phyloP scores from a whole-genome alignment of 2,888 invertebrate species.

The Antitype chi region DNA sequence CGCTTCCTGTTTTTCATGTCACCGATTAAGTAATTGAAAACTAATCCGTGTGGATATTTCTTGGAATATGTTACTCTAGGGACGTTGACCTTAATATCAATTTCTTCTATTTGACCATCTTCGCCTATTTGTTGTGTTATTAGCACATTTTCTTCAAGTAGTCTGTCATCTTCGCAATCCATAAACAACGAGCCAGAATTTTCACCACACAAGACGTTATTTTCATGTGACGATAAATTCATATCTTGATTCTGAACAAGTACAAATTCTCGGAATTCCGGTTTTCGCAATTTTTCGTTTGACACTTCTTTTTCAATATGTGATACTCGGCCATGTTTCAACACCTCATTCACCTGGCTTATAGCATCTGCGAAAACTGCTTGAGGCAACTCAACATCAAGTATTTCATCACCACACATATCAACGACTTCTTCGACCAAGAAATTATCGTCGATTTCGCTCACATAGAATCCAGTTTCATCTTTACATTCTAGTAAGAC shows the following conservation, averaged over 20 bases:
- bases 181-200: conserved; percentile 59
- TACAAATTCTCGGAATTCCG: background rate
- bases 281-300: background rate
- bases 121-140: conserved; percentile 58
- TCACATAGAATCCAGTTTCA: background rate
- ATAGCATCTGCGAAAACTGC: conserved; percentile 5
- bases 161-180: conserved; percentile 52
- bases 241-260: background rate
- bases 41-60: conserved; percentile 23
- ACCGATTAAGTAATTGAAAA: conserved; percentile 20
- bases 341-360: background rate
- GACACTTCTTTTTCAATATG: background rate
- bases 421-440: conserved; percentile 42
- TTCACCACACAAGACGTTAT: background rate
- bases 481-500: background rate
- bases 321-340: background rate
- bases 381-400: conserved; percentile 40
- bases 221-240: background rate
- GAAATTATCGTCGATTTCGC: conserved; percentile 18
- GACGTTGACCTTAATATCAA: conserved; percentile 70
- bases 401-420: conserved; percentile 34
- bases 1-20: conserved; percentile 71
- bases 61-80: conserved; percentile 79
- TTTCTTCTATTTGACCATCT: conserved; percentile 61
- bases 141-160: conserved; percentile 46